Base-by-base conservation (phyloP, 2,888 invertebrate species). In the Clostera curtula region DNA sequence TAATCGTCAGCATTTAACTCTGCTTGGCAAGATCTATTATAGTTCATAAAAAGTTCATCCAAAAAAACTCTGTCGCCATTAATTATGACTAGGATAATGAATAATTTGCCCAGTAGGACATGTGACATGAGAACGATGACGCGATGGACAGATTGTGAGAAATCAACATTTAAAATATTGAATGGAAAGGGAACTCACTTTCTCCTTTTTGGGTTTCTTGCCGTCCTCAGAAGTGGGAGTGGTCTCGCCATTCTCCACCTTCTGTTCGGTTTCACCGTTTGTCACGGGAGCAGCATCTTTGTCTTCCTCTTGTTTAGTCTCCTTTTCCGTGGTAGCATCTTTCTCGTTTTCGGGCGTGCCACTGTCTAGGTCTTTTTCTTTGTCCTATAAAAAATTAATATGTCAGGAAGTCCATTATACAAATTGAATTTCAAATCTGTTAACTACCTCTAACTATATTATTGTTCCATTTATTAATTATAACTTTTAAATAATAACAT, bases 201-300 rank as follows among this genome's bases (percentile, higher is more conserved):
- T 89, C 49, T 88, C 89, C 63, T 90, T 89, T 63, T 90, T 90
- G 42, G 88, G 85, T 63, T 88, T 88, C 66, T 88, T 88, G 55
- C 74, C 73, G 20, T 85, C 85, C 31, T 84, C 84, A 13, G 75
- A 61, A 1, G 68, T 55, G 9, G 71, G 61, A 3, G 71, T 49
- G 8, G 70, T 53, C 16, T 83, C 76, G 25, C 77, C 67, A 36
- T 77, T 75, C 46, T 73, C 80, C 23, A 62, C 61, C 35, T 77
- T 74, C 30, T 56, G 66, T 35, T 85, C 86, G 37, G 68, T 68
- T 18, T 79, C 69, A 22, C 86, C 83, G 23, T 83, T 83, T 7
- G 74, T 68, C 14, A 74, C 56, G 19, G 65, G 73, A 36, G 52
- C 56, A 1, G 42, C 64, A 25, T 61, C 74, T 40, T 59, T 60